phyloP scores from a whole-genome alignment of 2,113 vertebrate genomes.

The Ramphastos sulfuratus region DNA sequence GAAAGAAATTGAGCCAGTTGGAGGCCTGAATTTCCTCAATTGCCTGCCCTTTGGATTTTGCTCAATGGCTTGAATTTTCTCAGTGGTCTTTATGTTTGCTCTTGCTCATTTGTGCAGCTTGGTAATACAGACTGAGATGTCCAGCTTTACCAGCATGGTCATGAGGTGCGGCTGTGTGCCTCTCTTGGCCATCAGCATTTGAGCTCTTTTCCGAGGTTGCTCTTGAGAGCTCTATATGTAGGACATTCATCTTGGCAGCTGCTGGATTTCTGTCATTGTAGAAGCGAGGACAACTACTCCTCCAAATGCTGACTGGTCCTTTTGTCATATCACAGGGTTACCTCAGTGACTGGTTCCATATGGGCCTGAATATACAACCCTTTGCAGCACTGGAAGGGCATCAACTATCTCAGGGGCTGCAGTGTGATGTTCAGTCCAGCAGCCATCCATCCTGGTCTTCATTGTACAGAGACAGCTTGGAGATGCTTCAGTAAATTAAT shows the following conservation, averaged over 20 bases:
- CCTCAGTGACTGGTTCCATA: neutral
- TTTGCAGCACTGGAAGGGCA: neutral
- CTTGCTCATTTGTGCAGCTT: neutral
- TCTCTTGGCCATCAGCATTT: neutral
- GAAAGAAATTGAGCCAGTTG: neutral
- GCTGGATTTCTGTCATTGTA: neutral
- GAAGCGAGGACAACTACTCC: neutral
- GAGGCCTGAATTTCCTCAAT: neutral
- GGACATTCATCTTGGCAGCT: neutral
- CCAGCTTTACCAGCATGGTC: neutral
- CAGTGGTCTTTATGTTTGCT: neutral
- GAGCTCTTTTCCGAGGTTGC: neutral
- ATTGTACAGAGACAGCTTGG: neutral
- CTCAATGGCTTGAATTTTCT: neutral
- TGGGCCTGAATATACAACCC: neutral
- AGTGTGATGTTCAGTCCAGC: neutral
- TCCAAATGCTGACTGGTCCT: neutral
- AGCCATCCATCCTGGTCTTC: neutral
- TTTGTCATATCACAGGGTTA: neutral
- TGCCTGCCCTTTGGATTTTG: no score
- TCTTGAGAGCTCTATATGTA: neutral
- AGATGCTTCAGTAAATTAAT: neutral
- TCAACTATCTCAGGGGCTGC: neutral
- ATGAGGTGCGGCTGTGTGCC: neutral
- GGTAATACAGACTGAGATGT: accelerated